Percentiles rank a stretch among this genome's conserved stretches.
Conservation (phyloP, 2,888 invertebrate species). For the Chrysolina americana region DNA sequence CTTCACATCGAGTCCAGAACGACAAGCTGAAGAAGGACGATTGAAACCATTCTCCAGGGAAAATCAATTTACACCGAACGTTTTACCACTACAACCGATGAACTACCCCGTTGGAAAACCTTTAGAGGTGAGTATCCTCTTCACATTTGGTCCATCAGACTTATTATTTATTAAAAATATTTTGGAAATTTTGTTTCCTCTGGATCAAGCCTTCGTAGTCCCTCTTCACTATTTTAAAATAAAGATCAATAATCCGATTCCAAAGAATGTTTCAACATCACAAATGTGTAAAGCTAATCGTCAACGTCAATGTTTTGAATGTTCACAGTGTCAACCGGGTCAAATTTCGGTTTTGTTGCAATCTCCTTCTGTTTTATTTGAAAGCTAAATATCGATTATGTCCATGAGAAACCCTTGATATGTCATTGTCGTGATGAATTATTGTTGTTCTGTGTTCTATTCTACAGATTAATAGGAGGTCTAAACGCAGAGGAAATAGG, state of each 20-base stretch:
- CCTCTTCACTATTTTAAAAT: too few relatives aligned
- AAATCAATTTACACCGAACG: conserved; percentile 60
- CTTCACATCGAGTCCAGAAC: conserved; percentile 69
- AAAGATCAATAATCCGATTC: too few relatives aligned
- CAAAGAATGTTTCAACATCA: too few relatives aligned
- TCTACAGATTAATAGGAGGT: neutral
- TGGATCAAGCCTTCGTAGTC: too few relatives aligned
- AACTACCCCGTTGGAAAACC: conserved; percentile 87
- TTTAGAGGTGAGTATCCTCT: conserved; percentile 76
- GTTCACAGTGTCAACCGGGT: too few relatives aligned
- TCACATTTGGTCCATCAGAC: neutral
- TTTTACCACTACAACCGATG: conserved; percentile 63
- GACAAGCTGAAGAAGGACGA: conserved; percentile 77
- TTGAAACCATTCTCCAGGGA: conserved; percentile 62
- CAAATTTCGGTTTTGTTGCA: too few relatives aligned
- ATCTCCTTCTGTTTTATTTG: too few relatives aligned
- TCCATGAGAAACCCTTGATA: neutral
- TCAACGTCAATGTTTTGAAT: too few relatives aligned
- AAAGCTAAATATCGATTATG: too few relatives aligned
- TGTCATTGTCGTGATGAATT: neutral
- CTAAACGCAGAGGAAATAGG: conserved; percentile 16
- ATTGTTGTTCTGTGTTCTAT: neutral
- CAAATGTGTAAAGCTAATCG: too few relatives aligned
- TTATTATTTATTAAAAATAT: too few relatives aligned
- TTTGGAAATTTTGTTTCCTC: too few relatives aligned